These are phyloP conservation scores for Mareca penelope DNA, from an alignment of 2,797 vertebrate genomes.

Conservation along the genomic window DNA sequence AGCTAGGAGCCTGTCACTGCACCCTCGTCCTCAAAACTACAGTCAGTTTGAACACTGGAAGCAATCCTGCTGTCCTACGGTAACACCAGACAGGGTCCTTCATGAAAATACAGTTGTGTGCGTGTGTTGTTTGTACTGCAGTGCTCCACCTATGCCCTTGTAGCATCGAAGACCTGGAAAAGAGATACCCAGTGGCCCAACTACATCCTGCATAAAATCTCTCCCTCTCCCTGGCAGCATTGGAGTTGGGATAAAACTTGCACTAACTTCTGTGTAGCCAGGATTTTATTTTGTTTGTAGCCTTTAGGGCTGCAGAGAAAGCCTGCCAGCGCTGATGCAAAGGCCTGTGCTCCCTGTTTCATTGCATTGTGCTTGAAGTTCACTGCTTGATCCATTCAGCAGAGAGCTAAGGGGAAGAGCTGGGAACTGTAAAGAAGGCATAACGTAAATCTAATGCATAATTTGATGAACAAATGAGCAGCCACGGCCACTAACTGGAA, in stretches of 20 bases:
- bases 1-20: neutral
- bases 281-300: neutral
- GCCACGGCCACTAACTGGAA: neutral
- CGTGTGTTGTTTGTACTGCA: rapidly evolving
- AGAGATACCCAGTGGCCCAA: neutral
- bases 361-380: neutral
- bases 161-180: neutral
- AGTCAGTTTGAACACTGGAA: neutral
- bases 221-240: neutral
- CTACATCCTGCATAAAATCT: neutral
- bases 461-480: neutral
- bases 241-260: neutral
- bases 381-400: neutral
- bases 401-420: neutral
- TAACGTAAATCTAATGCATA: neutral
- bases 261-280: neutral
- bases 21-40: neutral
- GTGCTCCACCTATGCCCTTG: neutral
- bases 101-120: neutral
- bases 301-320: neutral
- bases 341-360: neutral
- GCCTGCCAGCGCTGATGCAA: neutral
- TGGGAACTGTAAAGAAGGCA: neutral
- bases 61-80: neutral
- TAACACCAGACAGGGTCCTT: neutral